A percentile compares a stretch with the other conserved stretches of the same genome.
phyloP scores from a whole-genome alignment of 1,140 invertebrate species.

The Cotesia glomerata region DNA sequence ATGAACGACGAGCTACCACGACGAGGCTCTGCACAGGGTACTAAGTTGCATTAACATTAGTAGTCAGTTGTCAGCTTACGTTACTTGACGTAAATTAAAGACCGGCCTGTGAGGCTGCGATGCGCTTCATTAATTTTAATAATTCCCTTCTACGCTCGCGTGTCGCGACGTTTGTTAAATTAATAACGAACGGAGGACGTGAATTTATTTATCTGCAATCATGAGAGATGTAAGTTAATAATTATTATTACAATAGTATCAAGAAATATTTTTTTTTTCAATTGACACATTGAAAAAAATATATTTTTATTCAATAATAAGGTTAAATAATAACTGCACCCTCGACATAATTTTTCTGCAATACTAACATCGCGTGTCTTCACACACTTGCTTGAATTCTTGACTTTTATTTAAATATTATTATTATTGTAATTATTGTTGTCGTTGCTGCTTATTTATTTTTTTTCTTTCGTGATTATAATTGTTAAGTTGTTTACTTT shows the following conservation, averaged over 20 bases:
- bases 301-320: constrained; percentile 8
- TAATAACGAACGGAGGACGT: constrained; percentile 37
- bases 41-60: constrained; percentile 35
- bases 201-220: constrained; percentile 41
- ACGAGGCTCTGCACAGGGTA: constrained; percentile 12
- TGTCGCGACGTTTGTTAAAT: constrained; percentile 14
- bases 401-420: background rate
- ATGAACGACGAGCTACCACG: no score
- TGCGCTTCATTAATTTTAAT: constrained; percentile 48
- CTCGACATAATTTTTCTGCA: constrained; percentile 28
- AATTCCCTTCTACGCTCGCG: constrained; percentile 34
- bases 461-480: background rate
- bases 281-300: background rate
- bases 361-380: constrained; percentile 18
- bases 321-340: constrained; percentile 10
- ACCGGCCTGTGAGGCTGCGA: constrained; percentile 51
- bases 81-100: constrained; percentile 47
- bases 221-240: constrained; percentile 51
- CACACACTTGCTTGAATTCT: background rate
- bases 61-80: constrained; percentile 40
- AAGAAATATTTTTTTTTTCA: background rate
- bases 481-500: background rate
- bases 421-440: background rate
- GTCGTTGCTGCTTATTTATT: background rate
- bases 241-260: constrained; percentile 1